phyloP scores from a whole-genome alignment of 2,797 vertebrate species.

The Acridotheres tristis region DNA sequence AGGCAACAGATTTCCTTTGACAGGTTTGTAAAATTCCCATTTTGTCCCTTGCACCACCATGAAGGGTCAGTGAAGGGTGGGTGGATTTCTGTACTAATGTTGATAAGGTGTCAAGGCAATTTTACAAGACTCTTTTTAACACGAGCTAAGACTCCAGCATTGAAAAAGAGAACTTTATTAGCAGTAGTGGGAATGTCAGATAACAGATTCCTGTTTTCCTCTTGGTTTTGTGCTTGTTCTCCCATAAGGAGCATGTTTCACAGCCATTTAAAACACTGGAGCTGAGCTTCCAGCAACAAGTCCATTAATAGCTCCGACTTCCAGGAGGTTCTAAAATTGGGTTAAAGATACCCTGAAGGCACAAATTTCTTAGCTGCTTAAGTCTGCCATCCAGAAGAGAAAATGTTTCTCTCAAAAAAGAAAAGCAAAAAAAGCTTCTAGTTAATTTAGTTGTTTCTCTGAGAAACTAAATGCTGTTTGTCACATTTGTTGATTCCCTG shows the following conservation, averaged over 20 bases:
- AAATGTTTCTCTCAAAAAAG: background rate
- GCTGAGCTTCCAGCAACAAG: slow-evolving; percentile 40
- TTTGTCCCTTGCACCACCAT: background rate
- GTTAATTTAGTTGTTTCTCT: background rate
- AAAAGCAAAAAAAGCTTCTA: background rate
- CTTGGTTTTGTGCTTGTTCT: background rate
- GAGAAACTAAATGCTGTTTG: background rate
- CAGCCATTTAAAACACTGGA: background rate
- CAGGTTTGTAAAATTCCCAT: background rate
- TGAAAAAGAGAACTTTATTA: background rate
- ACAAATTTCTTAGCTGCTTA: background rate
- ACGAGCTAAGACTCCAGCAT: background rate
- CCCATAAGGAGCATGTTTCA: background rate
- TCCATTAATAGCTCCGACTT: slow-evolving; percentile 7
- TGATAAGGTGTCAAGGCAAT: background rate
- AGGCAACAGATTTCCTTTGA: background rate
- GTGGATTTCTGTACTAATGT: background rate
- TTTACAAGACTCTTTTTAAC: background rate
- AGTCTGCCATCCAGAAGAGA: background rate
- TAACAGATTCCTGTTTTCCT: background rate
- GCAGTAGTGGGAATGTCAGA: background rate
- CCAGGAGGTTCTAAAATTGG: background rate
- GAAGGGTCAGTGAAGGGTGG: background rate
- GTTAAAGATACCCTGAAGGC: slow-evolving; percentile 29
- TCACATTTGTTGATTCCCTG: background rate